Conservation (phyloP, 1,140 invertebrate genomes). For the Drosophila parabipectinata region DNA sequence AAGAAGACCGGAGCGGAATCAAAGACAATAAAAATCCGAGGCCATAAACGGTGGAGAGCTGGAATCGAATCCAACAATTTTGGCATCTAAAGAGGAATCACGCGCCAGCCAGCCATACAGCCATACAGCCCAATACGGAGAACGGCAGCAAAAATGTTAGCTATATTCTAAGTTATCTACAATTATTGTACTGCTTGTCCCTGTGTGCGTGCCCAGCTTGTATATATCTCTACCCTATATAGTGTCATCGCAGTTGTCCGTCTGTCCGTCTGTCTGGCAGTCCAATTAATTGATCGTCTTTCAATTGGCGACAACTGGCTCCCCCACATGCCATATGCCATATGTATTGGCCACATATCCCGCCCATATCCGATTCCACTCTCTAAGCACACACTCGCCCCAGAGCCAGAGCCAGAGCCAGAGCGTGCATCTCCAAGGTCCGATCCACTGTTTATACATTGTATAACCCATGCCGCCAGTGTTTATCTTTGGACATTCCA, state of each 20-base stretch:
- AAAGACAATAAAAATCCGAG: conserved; percentile 1
- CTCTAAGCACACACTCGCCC: too few relatives aligned
- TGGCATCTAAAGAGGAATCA: conserved; percentile 49
- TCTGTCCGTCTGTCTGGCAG: conserved; percentile 1
- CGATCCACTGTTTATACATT: conserved; percentile 28
- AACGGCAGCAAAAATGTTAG: conserved; percentile 71
- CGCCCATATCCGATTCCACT: not conserved
- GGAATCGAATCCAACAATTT: not conserved
- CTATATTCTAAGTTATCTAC: conserved; percentile 76
- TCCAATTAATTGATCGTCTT: conserved; percentile 46
- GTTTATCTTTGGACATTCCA: conserved; percentile 73
- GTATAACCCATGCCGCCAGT: conserved; percentile 58
- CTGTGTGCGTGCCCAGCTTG: conserved; percentile 32
- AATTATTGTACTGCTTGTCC: conserved; percentile 64
- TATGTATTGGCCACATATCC: not conserved
- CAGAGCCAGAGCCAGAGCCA: too few relatives aligned
- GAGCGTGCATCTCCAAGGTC: conserved; percentile 39
- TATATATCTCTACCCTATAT: conserved; percentile 2
- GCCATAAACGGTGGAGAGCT: not conserved
- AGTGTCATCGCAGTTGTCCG: conserved; percentile 7
- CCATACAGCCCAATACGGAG: conserved; percentile 56
- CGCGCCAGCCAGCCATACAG: conserved; percentile 38
- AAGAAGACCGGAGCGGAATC: too few relatives aligned
- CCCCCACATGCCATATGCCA: not conserved
- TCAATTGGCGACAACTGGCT: conserved; percentile 16